Percentiles rank a stretch among this genome's conserved stretches.
phyloP scores from a whole-genome alignment of 2,113 vertebrate species.

The Engystomops pustulosus region DNA sequence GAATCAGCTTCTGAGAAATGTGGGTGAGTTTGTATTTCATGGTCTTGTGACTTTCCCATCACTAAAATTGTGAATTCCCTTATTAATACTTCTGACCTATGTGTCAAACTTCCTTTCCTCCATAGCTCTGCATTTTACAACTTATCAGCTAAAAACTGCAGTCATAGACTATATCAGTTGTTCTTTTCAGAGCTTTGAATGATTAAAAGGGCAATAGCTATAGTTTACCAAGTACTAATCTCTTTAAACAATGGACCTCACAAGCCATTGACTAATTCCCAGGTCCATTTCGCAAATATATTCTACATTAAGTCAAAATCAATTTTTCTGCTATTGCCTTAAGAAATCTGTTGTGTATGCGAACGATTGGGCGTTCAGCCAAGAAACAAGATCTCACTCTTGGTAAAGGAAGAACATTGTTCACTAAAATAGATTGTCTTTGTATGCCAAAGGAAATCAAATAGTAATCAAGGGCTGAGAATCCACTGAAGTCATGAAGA shows the following conservation, averaged over 20 bases:
- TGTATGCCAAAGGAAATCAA: conserved; percentile 90
- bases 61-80: background rate
- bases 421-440: conserved; percentile 88
- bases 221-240: conserved; percentile 58
- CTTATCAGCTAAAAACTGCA: background rate
- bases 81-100: conserved; percentile 13
- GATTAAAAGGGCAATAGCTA: conserved; percentile 47
- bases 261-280: conserved; percentile 64
- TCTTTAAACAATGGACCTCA: conserved; percentile 61
- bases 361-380: conserved; percentile 68
- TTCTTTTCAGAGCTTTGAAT: background rate
- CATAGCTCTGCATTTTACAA: background rate
- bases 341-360: conserved; percentile 67
- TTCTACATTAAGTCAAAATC: conserved; percentile 66
- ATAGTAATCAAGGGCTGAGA: conserved; percentile 82
- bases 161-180: conserved; percentile 4
- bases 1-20: background rate
- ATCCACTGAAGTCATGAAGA: conserved; percentile 83
- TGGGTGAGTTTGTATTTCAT: background rate
- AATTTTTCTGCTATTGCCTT: conserved; percentile 62
- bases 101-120: background rate
- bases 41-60: background rate
- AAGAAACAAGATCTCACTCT: conserved; percentile 73
- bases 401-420: conserved; percentile 90
- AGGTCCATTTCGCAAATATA: conserved; percentile 64